Evolutionary conservation across 2,797 vertebrate species (phyloP).

Genomic region (Poeciliopsis gracilis): DNA sequence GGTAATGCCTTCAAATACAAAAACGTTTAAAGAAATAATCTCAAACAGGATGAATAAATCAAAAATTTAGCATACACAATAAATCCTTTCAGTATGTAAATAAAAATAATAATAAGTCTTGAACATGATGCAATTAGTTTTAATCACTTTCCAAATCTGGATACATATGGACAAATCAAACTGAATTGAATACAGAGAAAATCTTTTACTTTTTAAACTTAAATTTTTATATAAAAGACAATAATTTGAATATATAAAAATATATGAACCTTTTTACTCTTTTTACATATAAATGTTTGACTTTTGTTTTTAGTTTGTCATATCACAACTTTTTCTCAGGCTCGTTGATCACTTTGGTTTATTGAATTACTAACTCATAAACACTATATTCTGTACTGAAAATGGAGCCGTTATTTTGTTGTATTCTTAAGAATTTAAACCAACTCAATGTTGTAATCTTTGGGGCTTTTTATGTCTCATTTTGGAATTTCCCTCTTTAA

Average conservation of each 20-base stretch:
- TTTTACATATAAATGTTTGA: not conserved
- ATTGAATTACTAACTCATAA: not conserved
- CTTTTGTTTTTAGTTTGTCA: not conserved
- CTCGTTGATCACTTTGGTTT: not conserved
- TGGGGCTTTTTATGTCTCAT: not conserved
- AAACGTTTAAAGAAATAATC: slow-evolving; percentile 5
- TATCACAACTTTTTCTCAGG: not conserved
- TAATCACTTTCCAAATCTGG: not conserved
- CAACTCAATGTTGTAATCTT: not conserved
- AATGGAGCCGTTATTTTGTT: not conserved
- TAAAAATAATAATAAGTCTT: not conserved
- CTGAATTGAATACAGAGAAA: not conserved
- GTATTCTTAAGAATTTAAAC: not conserved
- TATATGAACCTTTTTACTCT: not conserved
- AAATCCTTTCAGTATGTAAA: not conserved
- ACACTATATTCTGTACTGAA: not conserved
- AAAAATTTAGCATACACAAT: not conserved
- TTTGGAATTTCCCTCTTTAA: not conserved
- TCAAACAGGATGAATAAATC: not conserved
- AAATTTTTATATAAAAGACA: not conserved
- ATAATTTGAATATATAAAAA: not conserved
- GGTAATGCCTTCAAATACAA: slow-evolving; percentile 30
- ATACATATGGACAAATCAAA: not conserved
- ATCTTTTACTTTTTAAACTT: not conserved
- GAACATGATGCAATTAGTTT: not conserved